These are phyloP conservation scores for Anneissia japonica DNA, from an alignment of 35 echinoderm and acorn worm species.

Conservation along the genomic window DNA sequence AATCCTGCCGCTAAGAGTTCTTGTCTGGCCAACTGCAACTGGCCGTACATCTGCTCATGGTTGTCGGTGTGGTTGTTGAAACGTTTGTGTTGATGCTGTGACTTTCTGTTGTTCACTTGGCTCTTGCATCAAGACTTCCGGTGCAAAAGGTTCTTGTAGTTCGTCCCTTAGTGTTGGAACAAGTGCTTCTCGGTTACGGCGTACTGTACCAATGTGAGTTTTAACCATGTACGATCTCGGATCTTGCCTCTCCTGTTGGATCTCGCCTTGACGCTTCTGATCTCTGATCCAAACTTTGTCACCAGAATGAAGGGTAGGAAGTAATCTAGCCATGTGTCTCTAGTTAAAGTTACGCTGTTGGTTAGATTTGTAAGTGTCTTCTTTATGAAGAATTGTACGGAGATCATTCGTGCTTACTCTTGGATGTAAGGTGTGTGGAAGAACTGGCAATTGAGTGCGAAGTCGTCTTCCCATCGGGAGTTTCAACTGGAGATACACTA, in stretches of 20 bases:
- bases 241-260: background rate
- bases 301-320: background rate
- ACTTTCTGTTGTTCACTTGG: too few species aligned
- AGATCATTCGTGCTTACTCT: background rate
- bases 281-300: slow-evolving; percentile 23
- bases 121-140: too few species aligned
- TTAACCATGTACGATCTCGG: background rate
- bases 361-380: background rate
- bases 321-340: background rate
- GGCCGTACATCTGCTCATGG: too few species aligned
- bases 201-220: background rate
- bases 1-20: too few species aligned
- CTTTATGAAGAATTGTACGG: background rate
- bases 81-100: too few species aligned
- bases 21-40: too few species aligned
- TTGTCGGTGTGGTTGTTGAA: too few species aligned
- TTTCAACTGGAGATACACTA: background rate
- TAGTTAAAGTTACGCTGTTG: background rate
- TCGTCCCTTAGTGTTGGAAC: background rate
- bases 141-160: too few species aligned
- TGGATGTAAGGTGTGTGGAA: background rate
- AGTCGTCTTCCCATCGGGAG: slow-evolving; percentile 18
- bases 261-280: background rate
- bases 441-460: background rate
- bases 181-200: background rate